phyloP scores from a whole-genome alignment of 1,140 invertebrate species.

The Acarapis woodi region DNA sequence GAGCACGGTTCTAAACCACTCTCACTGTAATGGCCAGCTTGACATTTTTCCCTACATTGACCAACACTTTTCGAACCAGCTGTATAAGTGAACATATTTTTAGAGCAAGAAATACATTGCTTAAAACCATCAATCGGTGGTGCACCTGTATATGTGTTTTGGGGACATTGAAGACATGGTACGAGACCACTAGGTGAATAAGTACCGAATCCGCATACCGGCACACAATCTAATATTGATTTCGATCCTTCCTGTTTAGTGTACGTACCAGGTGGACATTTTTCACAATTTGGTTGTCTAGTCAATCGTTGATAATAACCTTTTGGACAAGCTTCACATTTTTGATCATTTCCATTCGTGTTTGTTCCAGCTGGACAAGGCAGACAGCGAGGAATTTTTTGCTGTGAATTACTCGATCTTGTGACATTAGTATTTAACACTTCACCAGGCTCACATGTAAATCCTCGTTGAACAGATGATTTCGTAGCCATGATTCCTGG shows the following conservation, averaged over 20 bases:
- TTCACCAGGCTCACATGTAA: constrained; percentile 71
- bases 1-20: constrained; percentile 83
- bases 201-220: constrained; percentile 81
- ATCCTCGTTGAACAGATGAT: constrained; percentile 55
- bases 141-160: constrained; percentile 60
- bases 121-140: constrained; percentile 70
- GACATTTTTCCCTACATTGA: constrained; percentile 56
- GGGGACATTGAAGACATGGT: constrained; percentile 74
- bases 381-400: constrained; percentile 51
- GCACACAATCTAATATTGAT: constrained; percentile 17
- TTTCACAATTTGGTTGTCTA: constrained; percentile 50
- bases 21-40: constrained; percentile 68
- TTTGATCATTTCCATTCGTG: constrained; percentile 51
- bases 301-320: constrained; percentile 77
- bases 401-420: constrained; percentile 23
- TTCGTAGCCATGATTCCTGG: constrained; percentile 51
- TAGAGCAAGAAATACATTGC: constrained; percentile 65
- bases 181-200: constrained; percentile 78
- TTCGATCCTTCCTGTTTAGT: constrained; percentile 52
- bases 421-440: constrained; percentile 59
- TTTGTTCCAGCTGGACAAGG: constrained; percentile 83
- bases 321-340: constrained; percentile 55
- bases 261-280: constrained; percentile 67
- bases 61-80: constrained; percentile 44
- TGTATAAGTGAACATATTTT: constrained; percentile 65